A percentile compares a stretch with the other conserved stretches of the same genome.
Conservation (phyloP, 2,797 vertebrate genomes). For the Buceros bicornis region DNA sequence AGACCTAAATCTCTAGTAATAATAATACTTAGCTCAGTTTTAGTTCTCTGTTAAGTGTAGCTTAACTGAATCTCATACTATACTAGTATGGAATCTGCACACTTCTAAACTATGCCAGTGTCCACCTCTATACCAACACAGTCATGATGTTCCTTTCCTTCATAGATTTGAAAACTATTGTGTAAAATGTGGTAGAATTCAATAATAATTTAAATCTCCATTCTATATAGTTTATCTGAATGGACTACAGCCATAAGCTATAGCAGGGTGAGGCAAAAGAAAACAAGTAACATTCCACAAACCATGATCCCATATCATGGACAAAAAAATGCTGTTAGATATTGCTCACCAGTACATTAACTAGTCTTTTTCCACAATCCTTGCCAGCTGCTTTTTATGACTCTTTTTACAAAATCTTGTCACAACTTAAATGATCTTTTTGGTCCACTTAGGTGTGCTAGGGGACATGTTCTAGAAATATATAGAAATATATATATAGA, state of each 20-base stretch:
- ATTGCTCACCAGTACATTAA: not conserved
- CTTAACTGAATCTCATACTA: not conserved
- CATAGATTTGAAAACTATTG: not conserved
- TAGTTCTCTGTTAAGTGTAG: not conserved
- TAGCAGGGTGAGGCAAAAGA: not conserved
- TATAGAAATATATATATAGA: too few relatives aligned
- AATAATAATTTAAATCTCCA: not conserved
- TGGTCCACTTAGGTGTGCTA: not conserved
- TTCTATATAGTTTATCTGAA: not conserved
- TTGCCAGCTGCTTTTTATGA: not conserved
- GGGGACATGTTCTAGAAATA: not conserved
- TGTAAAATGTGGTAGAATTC: not conserved
- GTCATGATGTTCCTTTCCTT: not conserved
- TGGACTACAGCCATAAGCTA: not conserved
- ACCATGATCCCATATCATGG: not conserved
- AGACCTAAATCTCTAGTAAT: not conserved
- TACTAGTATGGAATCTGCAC: not conserved
- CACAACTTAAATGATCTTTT: not conserved
- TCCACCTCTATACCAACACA: not conserved
- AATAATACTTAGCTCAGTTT: not conserved
- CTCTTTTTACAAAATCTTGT: not conserved
- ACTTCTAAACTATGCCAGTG: not conserved
- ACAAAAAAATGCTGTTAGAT: not conserved
- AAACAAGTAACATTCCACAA: not conserved
- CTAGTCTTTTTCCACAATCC: not conserved